Percentiles rank a stretch among this genome's conserved stretches.
Evolutionary conservation across 2,888 invertebrate species (phyloP).

Genomic region (Conus canariensis): DNA sequence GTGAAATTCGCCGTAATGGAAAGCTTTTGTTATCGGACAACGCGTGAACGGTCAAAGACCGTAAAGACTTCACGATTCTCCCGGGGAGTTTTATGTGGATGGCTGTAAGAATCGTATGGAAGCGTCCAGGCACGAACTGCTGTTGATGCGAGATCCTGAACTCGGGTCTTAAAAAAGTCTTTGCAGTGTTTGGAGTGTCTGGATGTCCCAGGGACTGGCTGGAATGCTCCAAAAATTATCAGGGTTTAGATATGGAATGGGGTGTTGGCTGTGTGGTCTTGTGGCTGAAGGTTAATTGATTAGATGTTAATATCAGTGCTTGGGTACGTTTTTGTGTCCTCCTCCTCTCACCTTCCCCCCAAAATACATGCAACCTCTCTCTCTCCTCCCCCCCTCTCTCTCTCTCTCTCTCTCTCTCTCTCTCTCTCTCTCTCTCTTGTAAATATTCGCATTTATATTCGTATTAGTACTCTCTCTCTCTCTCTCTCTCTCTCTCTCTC

Average conservation of each 20-base stretch:
- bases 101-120: not conserved
- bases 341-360: no score
- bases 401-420: not conserved
- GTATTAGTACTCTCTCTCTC: no score
- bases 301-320: no score
- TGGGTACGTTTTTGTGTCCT: not conserved
- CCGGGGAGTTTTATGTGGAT: slow-evolving; percentile 24
- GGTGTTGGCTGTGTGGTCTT: no score
- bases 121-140: slow-evolving; percentile 10
- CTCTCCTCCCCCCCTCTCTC: not conserved
- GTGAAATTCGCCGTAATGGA: slow-evolving; percentile 40
- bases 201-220: no score
- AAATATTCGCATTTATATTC: no score
- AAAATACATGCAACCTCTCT: not conserved
- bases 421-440: not conserved
- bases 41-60: not conserved
- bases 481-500: no score
- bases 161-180: no score
- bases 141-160: not conserved
- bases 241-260: no score
- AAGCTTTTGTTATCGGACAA: slow-evolving; percentile 35
- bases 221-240: not conserved
- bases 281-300: no score
- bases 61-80: slow-evolving; percentile 17
- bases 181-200: no score